Base-by-base conservation (phyloP, 2,113 vertebrate species). In the Nerophis lumbriciformis region DNA sequence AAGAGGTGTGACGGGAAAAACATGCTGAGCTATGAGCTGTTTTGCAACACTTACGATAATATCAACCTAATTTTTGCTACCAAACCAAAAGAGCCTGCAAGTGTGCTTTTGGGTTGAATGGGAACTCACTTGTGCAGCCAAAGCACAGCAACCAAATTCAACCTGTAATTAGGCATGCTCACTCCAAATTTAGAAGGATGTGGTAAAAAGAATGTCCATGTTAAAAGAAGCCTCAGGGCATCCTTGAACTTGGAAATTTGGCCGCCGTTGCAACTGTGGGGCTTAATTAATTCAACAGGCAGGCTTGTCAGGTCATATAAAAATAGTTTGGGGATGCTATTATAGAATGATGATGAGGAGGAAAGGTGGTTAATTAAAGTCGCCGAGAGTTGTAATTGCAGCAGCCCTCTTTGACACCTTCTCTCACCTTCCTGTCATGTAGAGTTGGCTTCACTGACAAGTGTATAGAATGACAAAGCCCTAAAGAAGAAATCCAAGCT, bases 91-190 rank as follows among this genome's bases (percentile, higher is more conserved):
- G 63, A 59, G 63, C 69, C 64, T 80, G 73, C 71, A 71, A 69
- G 69, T 78, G 69, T 49, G 63, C 67, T 81, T 72, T 77, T 66
- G 77, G 72, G 70, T 63, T 72, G 68, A 65, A 68, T 78, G 15
- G 73, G 80, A 76, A 69, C 59, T 65, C 75, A 49, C 67, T 8
- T 54, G 64, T 65, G 64, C 76, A 76, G 72, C 67, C 82, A 79
- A 65, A 62, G 59, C 73, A 63, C 62, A 65, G 68, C 65, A 83
- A 72, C 76, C 74, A 78, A 78, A 81, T 59, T 67, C 73, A 74
- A 49, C 77, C 72, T 75, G 79, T 85, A 85, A 86, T 86, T 86
- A 85, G 72, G 72, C 59, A 59, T 10, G 53, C 72, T 70, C 74
- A 54, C 77, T 69, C 69, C 68, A 78, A 77, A 83, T 74, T 81